Evolutionary conservation across 2,797 vertebrate genomes (phyloP).

Genomic region (Gymnoscopelus microlampas): DNA sequence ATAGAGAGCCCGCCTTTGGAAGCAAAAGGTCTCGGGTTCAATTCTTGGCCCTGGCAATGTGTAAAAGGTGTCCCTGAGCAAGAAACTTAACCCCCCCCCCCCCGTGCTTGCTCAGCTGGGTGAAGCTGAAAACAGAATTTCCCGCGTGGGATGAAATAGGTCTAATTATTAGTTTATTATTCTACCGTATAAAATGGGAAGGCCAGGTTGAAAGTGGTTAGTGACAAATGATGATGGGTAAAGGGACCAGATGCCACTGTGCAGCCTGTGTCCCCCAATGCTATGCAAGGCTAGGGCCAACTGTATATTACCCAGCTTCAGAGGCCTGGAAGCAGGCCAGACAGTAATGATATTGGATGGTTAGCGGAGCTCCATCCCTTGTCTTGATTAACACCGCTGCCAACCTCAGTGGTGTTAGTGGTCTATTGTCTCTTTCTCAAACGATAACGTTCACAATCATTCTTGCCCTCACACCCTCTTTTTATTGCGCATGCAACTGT

Average conservation of each 20-base stretch:
- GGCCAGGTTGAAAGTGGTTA: neutral
- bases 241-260: conserved; percentile 29
- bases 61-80: too few relatives aligned
- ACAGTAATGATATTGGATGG: conserved; percentile 59
- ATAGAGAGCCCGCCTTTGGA: too few relatives aligned
- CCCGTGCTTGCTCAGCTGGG: too few relatives aligned
- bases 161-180: too few relatives aligned
- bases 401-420: too few relatives aligned
- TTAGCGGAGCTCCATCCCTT: conserved; percentile 27
- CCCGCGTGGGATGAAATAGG: too few relatives aligned
- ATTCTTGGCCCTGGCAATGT: too few relatives aligned
- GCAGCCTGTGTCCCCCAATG: conserved; percentile 15
- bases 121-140: too few relatives aligned
- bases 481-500: neutral
- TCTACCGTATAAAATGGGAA: too few relatives aligned
- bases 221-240: conserved; percentile 54
- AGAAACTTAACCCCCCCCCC: too few relatives aligned
- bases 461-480: neutral
- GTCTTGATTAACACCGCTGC: conserved; percentile 36
- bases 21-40: too few relatives aligned
- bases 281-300: conserved; percentile 7
- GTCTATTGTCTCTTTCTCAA: neutral
- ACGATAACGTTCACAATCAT: neutral
- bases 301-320: conserved; percentile 45
- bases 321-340: conserved; percentile 61